These are phyloP conservation scores for Synanthedon vespiformis DNA, from an alignment of 2,888 invertebrate species.

Conservation along the genomic window DNA sequence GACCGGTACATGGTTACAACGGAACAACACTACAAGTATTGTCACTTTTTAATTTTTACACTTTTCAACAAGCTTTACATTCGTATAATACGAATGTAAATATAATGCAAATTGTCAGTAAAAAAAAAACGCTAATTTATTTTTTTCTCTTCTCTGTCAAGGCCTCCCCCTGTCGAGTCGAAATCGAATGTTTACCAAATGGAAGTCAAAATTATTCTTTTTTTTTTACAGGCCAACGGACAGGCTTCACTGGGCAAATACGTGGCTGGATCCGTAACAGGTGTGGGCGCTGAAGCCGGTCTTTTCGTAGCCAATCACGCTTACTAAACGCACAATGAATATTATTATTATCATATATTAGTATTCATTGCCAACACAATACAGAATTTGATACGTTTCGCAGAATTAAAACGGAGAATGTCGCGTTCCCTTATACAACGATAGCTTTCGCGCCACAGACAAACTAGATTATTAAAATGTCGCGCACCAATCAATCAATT, in stretches of 20 bases:
- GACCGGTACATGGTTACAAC: no score
- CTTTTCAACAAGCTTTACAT: no score
- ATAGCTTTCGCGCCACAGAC: not conserved
- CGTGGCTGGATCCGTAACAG: conserved; percentile 84
- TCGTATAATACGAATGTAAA: no score
- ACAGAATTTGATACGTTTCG: not conserved
- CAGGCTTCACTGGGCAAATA: conserved; percentile 93
- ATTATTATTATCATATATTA: not conserved
- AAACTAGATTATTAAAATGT: not conserved
- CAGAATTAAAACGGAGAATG: not conserved
- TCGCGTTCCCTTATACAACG: not conserved
- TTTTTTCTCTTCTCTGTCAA: no score
- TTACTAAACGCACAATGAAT: conserved; percentile 75
- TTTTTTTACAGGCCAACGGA: conserved; percentile 84
- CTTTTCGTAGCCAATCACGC: conserved; percentile 97
- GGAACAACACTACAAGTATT: no score
- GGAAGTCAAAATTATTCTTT: conserved; percentile 1
- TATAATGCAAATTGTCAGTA: no score
- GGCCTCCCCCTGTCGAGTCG: no score
- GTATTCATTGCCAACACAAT: not conserved
- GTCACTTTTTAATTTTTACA: no score
- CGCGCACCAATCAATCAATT: not conserved
- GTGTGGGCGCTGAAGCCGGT: conserved; percentile 87
- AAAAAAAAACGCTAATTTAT: no score
- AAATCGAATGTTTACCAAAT: not conserved